Percentiles rank a stretch among this genome's conserved stretches.
Conservation (phyloP, 2,797 vertebrate species). For the Sitta carolinensis region DNA sequence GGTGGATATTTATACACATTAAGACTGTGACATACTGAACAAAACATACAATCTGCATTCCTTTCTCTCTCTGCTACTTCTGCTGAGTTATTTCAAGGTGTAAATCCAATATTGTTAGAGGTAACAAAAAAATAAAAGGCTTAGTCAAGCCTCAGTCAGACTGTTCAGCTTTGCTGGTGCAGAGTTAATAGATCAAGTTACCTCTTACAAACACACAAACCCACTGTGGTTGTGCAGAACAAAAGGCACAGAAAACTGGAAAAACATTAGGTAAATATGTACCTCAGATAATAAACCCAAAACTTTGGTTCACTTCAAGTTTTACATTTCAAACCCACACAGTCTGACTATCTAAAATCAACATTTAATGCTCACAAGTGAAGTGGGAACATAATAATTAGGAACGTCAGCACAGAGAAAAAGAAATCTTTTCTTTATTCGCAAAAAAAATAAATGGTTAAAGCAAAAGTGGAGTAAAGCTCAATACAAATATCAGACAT, state of each 20-base stretch:
- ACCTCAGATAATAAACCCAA: neutral
- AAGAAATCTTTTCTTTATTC: neutral
- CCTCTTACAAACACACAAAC: neutral
- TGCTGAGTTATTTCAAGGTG: slow-evolving; percentile 29
- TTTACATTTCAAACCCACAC: slow-evolving; percentile 11
- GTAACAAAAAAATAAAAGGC: neutral
- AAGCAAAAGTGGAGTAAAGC: neutral
- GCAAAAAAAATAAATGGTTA: neutral
- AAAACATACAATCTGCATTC: slow-evolving; percentile 34
- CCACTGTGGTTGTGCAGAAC: neutral
- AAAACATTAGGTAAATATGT: neutral
- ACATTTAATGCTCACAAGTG: slow-evolving; percentile 22
- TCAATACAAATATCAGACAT: neutral
- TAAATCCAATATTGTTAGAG: neutral
- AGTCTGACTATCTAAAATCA: slow-evolving; percentile 27
- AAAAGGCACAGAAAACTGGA: neutral
- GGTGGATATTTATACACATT: slow-evolving; percentile 55
- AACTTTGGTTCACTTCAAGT: neutral
- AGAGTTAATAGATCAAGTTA: neutral
- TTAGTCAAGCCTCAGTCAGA: neutral
- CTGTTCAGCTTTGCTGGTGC: neutral
- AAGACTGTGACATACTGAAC: slow-evolving; percentile 19
- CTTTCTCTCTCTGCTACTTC: slow-evolving; percentile 18
- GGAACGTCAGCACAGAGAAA: neutral
- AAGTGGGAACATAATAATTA: slow-evolving; percentile 12